phyloP scores from a whole-genome alignment of 2,888 invertebrate species.

The Oligia latruncula region DNA sequence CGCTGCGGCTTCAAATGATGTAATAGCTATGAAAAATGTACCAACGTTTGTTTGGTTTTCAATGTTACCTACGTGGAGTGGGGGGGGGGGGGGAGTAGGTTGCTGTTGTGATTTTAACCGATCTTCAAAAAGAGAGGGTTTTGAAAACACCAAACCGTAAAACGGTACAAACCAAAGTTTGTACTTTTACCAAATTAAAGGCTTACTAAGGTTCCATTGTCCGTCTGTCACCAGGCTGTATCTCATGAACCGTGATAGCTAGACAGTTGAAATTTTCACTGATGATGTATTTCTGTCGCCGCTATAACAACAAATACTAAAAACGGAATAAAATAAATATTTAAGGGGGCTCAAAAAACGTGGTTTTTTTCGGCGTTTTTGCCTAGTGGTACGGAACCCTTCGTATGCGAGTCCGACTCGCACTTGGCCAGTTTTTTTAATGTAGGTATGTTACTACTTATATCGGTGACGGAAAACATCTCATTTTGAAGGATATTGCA shows the following conservation, averaged over 20 bases:
- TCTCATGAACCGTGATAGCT: too few relatives aligned
- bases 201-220: too few relatives aligned
- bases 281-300: too few relatives aligned
- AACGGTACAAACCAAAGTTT: background rate
- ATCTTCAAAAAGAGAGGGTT: background rate
- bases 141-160: background rate
- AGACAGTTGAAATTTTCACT: too few relatives aligned
- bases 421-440: background rate
- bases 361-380: too few relatives aligned
- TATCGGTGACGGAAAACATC: background rate
- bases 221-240: too few relatives aligned
- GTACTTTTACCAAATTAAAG: too few relatives aligned
- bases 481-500: background rate
- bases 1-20: slow-evolving; percentile 60
- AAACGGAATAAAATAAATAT: too few relatives aligned
- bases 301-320: too few relatives aligned
- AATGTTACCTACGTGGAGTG: slow-evolving; percentile 14
- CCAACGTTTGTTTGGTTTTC: slow-evolving; percentile 39
- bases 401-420: too few relatives aligned
- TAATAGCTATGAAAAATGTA: slow-evolving; percentile 61
- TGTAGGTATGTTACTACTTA: background rate
- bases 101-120: background rate
- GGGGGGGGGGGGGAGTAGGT: background rate
- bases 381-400: too few relatives aligned
- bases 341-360: too few relatives aligned